phyloP scores from a whole-genome alignment of 2,113 vertebrate species.

The Catharus fuscescens region DNA sequence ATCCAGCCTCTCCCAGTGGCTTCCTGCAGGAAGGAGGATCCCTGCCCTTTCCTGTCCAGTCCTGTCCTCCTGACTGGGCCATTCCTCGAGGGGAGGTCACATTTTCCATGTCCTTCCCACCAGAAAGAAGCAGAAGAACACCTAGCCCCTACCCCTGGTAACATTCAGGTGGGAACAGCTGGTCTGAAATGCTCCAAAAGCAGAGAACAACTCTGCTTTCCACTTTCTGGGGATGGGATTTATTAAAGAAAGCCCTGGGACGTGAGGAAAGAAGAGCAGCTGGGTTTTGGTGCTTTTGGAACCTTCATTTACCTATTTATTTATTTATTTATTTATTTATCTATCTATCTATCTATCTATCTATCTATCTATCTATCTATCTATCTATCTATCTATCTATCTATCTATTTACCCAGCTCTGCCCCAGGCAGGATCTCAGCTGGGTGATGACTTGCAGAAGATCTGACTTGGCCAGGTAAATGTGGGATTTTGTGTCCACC shows the following conservation, averaged over 20 bases:
- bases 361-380: no score
- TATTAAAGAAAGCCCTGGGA: slow-evolving; percentile 24
- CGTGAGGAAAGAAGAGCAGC: not conserved
- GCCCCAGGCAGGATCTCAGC: not conserved
- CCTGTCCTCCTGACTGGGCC: not conserved
- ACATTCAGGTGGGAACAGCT: rapidly evolving
- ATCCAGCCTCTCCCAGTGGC: not conserved
- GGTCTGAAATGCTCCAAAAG: not conserved
- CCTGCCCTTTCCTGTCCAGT: not conserved
- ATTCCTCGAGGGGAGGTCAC: not conserved
- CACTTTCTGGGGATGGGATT: not conserved
- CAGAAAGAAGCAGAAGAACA: not conserved
- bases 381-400: no score
- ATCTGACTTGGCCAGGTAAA: not conserved
- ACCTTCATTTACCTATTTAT: slow-evolving; percentile 26
- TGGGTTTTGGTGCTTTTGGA: slow-evolving; percentile 10
- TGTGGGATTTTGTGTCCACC: rapidly evolving
- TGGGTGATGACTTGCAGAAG: not conserved
- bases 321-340: no score
- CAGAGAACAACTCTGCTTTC: not conserved
- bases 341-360: no score
- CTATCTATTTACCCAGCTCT: not conserved
- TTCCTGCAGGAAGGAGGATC: not conserved
- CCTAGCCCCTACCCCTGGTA: not conserved
- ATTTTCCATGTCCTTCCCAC: not conserved